These are phyloP conservation scores for Porites cylindrica DNA, from an alignment of 92 coral and sea anemone genomes.

Conservation along the genomic window DNA sequence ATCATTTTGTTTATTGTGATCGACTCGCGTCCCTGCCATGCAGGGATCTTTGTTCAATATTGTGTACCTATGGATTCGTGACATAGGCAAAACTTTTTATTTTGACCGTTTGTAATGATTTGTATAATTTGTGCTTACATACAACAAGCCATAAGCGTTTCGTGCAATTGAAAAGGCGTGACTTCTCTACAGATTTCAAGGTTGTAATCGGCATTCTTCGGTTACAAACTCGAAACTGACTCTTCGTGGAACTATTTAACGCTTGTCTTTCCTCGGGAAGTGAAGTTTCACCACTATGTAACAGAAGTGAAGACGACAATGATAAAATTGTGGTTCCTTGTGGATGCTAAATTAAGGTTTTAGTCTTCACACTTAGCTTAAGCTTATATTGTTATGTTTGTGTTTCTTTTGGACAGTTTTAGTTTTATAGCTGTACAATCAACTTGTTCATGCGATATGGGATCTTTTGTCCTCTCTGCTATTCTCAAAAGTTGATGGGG, in stretches of 20 bases:
- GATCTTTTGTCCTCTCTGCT: neutral
- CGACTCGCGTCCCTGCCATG: neutral
- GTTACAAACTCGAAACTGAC: neutral
- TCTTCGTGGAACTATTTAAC: neutral
- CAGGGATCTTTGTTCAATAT: too few species aligned
- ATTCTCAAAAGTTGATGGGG: neutral
- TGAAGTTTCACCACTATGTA: neutral
- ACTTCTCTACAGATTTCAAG: constrained; percentile 26
- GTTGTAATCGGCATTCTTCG: neutral
- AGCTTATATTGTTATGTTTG: neutral
- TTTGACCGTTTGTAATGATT: neutral
- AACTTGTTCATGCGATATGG: neutral
- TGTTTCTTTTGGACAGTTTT: neutral
- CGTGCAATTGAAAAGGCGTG: constrained; percentile 45
- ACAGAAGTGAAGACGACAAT: neutral
- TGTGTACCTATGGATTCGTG: neutral
- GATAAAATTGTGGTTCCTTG: neutral
- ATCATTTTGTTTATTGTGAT: neutral
- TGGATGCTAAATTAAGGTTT: neutral
- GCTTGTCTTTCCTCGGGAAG: neutral
- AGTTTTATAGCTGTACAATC: neutral
- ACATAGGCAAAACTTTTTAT: neutral
- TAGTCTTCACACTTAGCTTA: neutral
- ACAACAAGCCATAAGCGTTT: constrained; percentile 13
- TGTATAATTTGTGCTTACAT: neutral